Evolutionary conservation across 2,797 vertebrate species (phyloP).

Genomic region (Botia almorhae): DNA sequence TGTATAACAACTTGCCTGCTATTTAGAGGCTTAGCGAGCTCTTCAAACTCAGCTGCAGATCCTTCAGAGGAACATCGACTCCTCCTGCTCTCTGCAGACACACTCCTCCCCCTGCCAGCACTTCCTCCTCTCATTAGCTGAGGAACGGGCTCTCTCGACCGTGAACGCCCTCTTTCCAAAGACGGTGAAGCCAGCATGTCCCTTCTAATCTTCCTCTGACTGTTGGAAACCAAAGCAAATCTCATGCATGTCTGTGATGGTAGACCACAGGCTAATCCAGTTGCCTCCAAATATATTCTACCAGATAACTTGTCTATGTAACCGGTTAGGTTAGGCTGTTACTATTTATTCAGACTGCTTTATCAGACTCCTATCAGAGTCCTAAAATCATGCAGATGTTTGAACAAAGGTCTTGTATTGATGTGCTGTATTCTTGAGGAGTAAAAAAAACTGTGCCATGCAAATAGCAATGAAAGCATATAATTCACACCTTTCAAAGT

Average conservation of each 20-base stretch:
- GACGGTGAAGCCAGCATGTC: conserved; percentile 75
- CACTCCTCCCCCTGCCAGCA: conserved; percentile 70
- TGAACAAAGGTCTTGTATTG: background rate
- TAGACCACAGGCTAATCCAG: background rate
- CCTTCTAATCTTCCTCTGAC: conserved; percentile 79
- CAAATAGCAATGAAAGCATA: conserved; percentile 15
- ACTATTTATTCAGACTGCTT: background rate
- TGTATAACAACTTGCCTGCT: conserved; percentile 66
- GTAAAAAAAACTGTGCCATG: background rate
- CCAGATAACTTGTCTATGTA: background rate
- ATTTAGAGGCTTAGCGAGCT: conserved; percentile 71
- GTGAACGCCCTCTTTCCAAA: conserved; percentile 78
- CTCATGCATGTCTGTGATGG: conserved; percentile 4
- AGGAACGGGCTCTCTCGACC: conserved; percentile 75
- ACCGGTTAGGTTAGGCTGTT: background rate
- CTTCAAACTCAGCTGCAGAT: conserved; percentile 83
- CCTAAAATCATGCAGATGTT: background rate
- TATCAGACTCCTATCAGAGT: too few species aligned
- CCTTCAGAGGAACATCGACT: conserved; percentile 84
- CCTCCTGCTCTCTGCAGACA: conserved; percentile 80
- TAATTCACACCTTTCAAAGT: conserved; percentile 43
- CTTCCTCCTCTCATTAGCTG: conserved; percentile 67
- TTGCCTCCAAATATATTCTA: background rate
- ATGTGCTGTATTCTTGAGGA: background rate
- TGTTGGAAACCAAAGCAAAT: conserved; percentile 54